Percentiles rank a stretch among this genome's conserved stretches.
Evolutionary conservation across 1,140 invertebrate genomes (phyloP).

Genomic region (Drosophila burlai): DNA sequence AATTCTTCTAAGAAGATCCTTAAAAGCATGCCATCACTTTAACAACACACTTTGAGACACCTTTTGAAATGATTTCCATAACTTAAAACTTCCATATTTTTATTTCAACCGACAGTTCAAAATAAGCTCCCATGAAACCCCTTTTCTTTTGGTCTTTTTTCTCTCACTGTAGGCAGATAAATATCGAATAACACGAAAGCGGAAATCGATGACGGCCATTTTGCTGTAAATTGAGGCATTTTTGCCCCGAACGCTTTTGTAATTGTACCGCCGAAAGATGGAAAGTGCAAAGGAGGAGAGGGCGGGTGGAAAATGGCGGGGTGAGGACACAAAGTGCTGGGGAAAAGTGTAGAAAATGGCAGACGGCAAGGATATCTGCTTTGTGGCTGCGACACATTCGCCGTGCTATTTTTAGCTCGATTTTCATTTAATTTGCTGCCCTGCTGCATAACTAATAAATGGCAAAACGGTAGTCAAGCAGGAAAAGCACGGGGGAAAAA

Average conservation of each 20-base stretch:
- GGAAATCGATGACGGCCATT: slow-evolving; percentile 82
- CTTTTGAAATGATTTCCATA: too few species aligned
- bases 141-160: neutral
- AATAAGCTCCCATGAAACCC: neutral
- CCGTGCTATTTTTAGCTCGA: slow-evolving; percentile 73
- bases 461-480: slow-evolving; percentile 57
- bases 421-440: slow-evolving; percentile 83
- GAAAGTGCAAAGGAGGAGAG: neutral
- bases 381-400: slow-evolving; percentile 62
- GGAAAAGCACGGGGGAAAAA: slow-evolving; percentile 1
- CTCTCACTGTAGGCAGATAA: slow-evolving; percentile 15
- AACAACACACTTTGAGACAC: too few species aligned
- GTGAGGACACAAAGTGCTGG: neutral
- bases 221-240: slow-evolving; percentile 81
- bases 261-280: slow-evolving; percentile 64
- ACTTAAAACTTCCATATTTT: too few species aligned
- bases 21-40: too few species aligned
- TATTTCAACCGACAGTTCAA: neutral
- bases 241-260: slow-evolving; percentile 64
- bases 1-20: too few species aligned
- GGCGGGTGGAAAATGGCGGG: neutral
- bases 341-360: slow-evolving; percentile 17
- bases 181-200: slow-evolving; percentile 69
- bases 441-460: slow-evolving; percentile 78
- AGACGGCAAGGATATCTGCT: slow-evolving; percentile 30